phyloP scores from a whole-genome alignment of 2,888 invertebrate genomes.

The Acleris emargana region DNA sequence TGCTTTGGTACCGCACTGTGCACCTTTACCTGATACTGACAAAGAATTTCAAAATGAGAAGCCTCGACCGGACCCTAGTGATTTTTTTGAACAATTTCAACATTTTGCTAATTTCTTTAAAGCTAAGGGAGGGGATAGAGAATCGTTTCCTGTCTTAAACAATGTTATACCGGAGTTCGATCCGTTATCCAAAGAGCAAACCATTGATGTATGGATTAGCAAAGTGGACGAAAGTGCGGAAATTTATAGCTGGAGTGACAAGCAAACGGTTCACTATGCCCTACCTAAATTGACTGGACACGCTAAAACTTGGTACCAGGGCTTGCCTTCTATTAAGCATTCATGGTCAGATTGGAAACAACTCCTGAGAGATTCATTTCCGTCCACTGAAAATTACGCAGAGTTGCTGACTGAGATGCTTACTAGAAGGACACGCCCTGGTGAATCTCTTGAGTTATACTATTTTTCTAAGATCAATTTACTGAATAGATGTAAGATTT shows the following conservation, averaged over 20 bases:
- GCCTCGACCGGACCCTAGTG: neutral
- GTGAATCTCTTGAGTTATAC: neutral
- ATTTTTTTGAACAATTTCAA: neutral
- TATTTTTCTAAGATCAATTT: neutral
- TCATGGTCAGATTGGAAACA: conserved; percentile 8
- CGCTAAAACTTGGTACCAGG: neutral
- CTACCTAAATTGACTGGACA: neutral
- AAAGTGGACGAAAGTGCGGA: conserved; percentile 17
- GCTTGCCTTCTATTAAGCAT: neutral
- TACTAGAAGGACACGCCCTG: neutral
- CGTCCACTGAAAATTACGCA: neutral
- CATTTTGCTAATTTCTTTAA: neutral
- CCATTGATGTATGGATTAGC: conserved; percentile 12
- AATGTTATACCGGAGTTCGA: conserved; percentile 20
- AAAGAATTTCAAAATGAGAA: neutral
- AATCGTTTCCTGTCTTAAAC: neutral
- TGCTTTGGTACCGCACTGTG: neutral
- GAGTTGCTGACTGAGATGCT: neutral
- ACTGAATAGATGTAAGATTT: neutral
- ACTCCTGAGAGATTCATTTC: conserved; percentile 2
- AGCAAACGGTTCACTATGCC: conserved; percentile 4
- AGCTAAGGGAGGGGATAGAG: neutral
- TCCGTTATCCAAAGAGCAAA: conserved; percentile 13
- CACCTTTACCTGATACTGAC: neutral
- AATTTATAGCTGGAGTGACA: conserved; percentile 21